Conservation (phyloP, 2,888 invertebrate genomes). For the Erebia palarica region DNA sequence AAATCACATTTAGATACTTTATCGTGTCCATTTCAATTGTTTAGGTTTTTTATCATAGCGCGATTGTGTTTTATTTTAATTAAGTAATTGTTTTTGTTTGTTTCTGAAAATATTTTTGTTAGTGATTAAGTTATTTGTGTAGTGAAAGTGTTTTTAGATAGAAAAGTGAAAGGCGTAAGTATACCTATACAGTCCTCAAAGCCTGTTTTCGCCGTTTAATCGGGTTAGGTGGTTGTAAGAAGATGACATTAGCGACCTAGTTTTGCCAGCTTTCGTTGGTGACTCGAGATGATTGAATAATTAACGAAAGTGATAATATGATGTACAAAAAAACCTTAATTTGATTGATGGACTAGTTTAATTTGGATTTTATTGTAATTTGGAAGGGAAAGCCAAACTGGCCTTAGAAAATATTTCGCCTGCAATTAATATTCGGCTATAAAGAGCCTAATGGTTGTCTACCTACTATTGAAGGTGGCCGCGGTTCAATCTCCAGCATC, state of each 20-base stretch:
- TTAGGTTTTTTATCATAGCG: conserved; percentile 10
- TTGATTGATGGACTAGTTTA: too few species aligned
- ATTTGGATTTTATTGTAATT: too few species aligned
- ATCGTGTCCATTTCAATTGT: neutral
- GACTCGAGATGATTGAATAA: conserved; percentile 6
- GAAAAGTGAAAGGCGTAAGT: conserved; percentile 73
- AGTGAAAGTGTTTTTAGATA: conserved; percentile 73
- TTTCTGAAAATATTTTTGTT: conserved; percentile 18
- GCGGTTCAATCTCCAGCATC: too few species aligned
- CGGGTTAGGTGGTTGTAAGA: conserved; percentile 53
- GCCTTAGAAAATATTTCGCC: too few species aligned
- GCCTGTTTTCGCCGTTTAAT: conserved; percentile 55
- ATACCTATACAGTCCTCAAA: conserved; percentile 44
- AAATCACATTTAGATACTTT: conserved; percentile 18
- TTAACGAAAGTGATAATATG: neutral
- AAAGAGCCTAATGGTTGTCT: too few species aligned
- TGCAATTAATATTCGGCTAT: too few species aligned
- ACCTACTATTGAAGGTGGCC: too few species aligned
- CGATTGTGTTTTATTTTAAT: conserved; percentile 5
- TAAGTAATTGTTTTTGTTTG: conserved; percentile 1
- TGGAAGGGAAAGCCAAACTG: too few species aligned
- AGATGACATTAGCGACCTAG: conserved; percentile 53
- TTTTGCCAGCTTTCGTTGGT: conserved; percentile 40
- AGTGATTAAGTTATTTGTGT: conserved; percentile 41
- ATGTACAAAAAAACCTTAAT: neutral